Evolutionary conservation across 23 tunicate genomes (phyloP).

Genomic region (Ascidia mentula): DNA sequence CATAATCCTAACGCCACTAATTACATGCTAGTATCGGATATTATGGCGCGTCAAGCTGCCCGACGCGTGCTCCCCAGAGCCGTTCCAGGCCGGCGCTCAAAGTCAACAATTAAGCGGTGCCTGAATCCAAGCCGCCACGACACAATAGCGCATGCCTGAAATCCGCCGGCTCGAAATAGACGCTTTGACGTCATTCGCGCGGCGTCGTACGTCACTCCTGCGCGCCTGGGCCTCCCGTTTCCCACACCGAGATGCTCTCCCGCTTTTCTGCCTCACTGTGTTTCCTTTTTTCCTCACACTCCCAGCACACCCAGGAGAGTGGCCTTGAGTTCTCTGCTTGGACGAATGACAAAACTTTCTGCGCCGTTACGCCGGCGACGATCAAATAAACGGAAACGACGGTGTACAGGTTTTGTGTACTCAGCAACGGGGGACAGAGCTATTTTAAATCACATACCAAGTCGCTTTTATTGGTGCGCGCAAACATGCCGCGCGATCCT

Average conservation of each 20-base stretch:
- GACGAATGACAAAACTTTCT: too few species aligned
- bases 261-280: not conserved
- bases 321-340: too few species aligned
- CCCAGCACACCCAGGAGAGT: too few species aligned
- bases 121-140: not conserved
- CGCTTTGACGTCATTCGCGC: conserved; percentile 18
- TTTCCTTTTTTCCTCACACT: not conserved
- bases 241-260: not conserved
- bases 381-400: too few species aligned
- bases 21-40: too few species aligned
- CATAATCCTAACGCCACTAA: too few species aligned
- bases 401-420: too few species aligned
- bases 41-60: not conserved
- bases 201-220: not conserved
- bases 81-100: conserved; percentile 1
- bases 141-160: not conserved
- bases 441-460: too few species aligned
- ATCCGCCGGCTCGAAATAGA: conserved; percentile 18
- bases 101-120: conserved; percentile 3
- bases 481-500: too few species aligned
- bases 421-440: too few species aligned
- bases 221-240: not conserved
- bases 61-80: not conserved
- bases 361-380: too few species aligned
- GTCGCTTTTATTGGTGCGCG: too few species aligned